A percentile compares a stretch with the other conserved stretches of the same genome.
Evolutionary conservation across 2,888 invertebrate genomes (phyloP).

Genomic region (Drosophila siamana): DNA sequence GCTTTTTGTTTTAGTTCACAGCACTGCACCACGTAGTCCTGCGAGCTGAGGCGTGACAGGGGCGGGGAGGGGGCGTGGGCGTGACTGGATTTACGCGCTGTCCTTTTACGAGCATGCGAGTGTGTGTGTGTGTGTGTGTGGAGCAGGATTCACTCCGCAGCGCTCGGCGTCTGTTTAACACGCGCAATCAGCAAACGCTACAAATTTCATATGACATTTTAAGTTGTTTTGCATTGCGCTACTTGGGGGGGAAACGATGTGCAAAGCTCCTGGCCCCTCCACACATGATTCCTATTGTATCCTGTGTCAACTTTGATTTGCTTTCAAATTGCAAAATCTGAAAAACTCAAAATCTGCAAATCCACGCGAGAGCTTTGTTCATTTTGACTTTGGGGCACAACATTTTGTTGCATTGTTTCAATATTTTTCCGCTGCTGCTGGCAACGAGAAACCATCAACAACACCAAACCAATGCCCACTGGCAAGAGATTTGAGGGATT

Average conservation of each 20-base stretch:
- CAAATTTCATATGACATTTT: slow-evolving; percentile 80
- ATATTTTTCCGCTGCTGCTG: background rate
- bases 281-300: background rate
- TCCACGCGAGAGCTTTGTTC: slow-evolving; percentile 58
- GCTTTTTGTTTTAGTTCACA: slow-evolving; percentile 59
- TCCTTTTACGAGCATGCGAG: slow-evolving; percentile 32
- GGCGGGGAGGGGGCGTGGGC: slow-evolving; percentile 25
- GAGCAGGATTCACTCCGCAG: slow-evolving; percentile 1
- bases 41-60: slow-evolving; percentile 8
- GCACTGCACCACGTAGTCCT: background rate
- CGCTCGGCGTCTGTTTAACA: slow-evolving; percentile 62
- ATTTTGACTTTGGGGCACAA: slow-evolving; percentile 59
- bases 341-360: slow-evolving; percentile 41
- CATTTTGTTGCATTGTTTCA: slow-evolving; percentile 46
- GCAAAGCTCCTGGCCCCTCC: too few relatives aligned
- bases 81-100: slow-evolving; percentile 74
- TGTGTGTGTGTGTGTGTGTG: slow-evolving; percentile 12
- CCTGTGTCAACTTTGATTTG: slow-evolving; percentile 54
- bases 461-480: background rate
- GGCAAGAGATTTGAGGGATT: slow-evolving; percentile 1
- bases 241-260: slow-evolving; percentile 13
- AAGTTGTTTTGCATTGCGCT: slow-evolving; percentile 75
- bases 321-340: slow-evolving; percentile 57
- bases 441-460: background rate
- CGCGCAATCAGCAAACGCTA: slow-evolving; percentile 75